These are phyloP conservation scores for Canis aureus DNA, from an alignment of 2,113 vertebrate genomes.

Conservation along the genomic window DNA sequence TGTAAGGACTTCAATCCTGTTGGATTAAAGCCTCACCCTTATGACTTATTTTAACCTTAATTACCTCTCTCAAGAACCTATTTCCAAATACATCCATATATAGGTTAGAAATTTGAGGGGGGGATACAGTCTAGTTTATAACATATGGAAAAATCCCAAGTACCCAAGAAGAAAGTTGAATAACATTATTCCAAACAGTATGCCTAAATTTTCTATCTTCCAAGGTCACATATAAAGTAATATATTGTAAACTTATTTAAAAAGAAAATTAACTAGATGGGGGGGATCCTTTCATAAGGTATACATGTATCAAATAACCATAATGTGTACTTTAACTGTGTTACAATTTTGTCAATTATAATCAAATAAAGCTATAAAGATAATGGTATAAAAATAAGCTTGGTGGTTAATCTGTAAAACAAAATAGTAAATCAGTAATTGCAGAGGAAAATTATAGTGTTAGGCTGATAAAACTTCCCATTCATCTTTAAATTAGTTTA, in stretches of 20 bases:
- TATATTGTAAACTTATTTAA: neutral
- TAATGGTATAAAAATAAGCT: neutral
- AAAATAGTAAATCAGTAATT: neutral
- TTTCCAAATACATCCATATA: neutral
- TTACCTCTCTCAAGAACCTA: neutral
- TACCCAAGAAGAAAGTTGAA: neutral
- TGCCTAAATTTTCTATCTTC: neutral
- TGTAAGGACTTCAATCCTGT: neutral
- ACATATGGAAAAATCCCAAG: neutral
- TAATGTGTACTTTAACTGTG: neutral
- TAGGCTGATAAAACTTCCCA: neutral
- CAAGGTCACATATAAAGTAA: neutral
- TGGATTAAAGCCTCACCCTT: neutral
- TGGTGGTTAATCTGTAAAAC: neutral
- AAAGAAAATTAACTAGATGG: neutral
- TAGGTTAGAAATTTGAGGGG: neutral
- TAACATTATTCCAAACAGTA: neutral
- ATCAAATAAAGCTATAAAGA: neutral
- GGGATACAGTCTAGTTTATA: too few relatives aligned
- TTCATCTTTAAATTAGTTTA: neutral
- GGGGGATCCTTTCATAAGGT: neutral
- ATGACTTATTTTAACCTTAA: neutral
- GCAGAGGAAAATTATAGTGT: neutral
- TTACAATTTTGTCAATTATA: neutral
- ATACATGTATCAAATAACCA: neutral